Base-by-base conservation (phyloP, 2,888 invertebrate species). In the Caenorhabditis japonica region DNA sequence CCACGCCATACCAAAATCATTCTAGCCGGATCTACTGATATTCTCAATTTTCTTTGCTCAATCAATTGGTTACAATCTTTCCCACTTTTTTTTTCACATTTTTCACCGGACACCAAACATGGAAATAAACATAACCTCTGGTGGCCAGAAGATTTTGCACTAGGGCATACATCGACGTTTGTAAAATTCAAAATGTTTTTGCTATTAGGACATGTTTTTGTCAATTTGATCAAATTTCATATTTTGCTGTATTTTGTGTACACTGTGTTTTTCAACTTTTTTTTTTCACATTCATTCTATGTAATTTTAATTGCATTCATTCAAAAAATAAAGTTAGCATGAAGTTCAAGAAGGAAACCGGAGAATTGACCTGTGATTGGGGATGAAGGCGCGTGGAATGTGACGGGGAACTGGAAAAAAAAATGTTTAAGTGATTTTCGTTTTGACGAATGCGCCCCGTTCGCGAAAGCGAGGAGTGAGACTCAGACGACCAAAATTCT, bases 381-480 rank as follows among this genome's bases (percentile, higher is more conserved):
- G 66, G 17, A 60, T 56, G 59, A 66, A 66, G 2, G 38, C 60
- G n/a, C 51, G 47, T 21, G 60, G 66, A 38, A 66, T 19, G 17
- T 66, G 55, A 27, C 73, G 66, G 21, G 60, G 66, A 23, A 73
- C 73, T 73, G 61, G 51, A 73, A 72, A 44, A 25, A 33, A 21
- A 21, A 36, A 0, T 10, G 17, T 5, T 30, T 13, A 8, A 12
- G 23, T 17, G 27, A 27, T 2, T 27, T n/a, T n/a, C n/a, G n/a
- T n/a, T n/a, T n/a, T n/a, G n/a, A n/a, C n/a, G n/a, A n/a, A n/a
- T n/a, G n/a, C n/a, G n/a, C n/a, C n/a, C n/a, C 21, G 21, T 46
- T 46, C 21, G n/a, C 19, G 21, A 12, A 46, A 30, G 19, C 19
- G 17, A 46, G n/a, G 23, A 13, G 33, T 12, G 47, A 47, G 30